Evolutionary conservation across 1,140 invertebrate genomes (phyloP), one percentile per base, ranked within the genome.

Genomic region (Cotesia typhae): DNA sequence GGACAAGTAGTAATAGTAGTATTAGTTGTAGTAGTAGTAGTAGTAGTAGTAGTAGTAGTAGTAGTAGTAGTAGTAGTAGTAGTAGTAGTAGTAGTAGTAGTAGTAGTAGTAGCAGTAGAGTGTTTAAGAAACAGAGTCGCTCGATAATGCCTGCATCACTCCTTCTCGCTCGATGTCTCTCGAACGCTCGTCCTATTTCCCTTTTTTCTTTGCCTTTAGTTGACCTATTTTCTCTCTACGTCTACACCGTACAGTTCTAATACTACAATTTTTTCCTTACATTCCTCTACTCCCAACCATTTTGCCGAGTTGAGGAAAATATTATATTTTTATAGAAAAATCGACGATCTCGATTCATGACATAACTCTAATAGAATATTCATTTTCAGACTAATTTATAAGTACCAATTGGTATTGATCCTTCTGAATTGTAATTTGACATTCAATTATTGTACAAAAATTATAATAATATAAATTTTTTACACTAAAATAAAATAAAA

Each of bases 111-210:
- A 47, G 10, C 9, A 47, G 41, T 47, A 47, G 7, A 10, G 41
- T 47, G 41, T 47, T 47, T 47, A 63, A 66, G 70, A 52, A 63
- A 47, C 36, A 7, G 7, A 59, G 38, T 72, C 74, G 78, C 74
- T 79, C 78, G 76, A 78, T 78, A 78, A 78, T 72, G 73, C 77
- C 66, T 66, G 53, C 71, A 47, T 47, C 71, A 53, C n/a, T 64
- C 63, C 68, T 72, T 57, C 69, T 61, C 38, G 53, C 71, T 55
- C 52, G 20, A 67, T 77, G 71, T 72, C 38, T 66, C 63, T 47
- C 66, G 12, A 60, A 57, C 53, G 17, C 67, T 67, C 73, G 70
- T 59, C 61, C 73, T 59, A 67, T 65, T 72, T 75, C 53, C 57
- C 52, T 66, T 59, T 52, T 65, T 70, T 71, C 55, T 53, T 55